A percentile compares a stretch with the other conserved stretches of the same genome.
phyloP scores from a whole-genome alignment of 1,140 invertebrate species.

The Cyclina sinensis region DNA sequence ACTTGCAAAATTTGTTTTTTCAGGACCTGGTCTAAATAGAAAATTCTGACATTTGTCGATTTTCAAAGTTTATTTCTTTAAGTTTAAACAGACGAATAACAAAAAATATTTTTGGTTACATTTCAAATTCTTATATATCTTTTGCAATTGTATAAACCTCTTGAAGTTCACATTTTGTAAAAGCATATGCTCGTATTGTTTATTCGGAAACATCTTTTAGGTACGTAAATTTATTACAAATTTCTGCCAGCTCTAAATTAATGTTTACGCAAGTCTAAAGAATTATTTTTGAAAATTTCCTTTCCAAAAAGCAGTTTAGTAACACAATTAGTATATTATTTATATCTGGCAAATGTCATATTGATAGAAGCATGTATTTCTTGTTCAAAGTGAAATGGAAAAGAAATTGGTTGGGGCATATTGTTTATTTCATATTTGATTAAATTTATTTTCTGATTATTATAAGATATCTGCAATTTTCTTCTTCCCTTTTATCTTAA shows the following conservation, averaged over 20 bases:
- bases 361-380: conserved; percentile 28
- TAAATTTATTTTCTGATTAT: conserved; percentile 69
- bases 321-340: conserved; percentile 68
- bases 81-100: conserved; percentile 9
- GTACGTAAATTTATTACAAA: conserved; percentile 59
- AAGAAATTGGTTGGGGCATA: conserved; percentile 69
- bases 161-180: conserved; percentile 23
- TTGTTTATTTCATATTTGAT: conserved; percentile 71
- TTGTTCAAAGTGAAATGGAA: conserved; percentile 53
- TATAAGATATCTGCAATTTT: conserved; percentile 15
- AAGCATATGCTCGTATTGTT: conserved; percentile 55
- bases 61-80: conserved; percentile 6
- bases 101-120: conserved; percentile 34
- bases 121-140: conserved; percentile 32
- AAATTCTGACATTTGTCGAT: conserved; percentile 12
- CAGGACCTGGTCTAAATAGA: background rate
- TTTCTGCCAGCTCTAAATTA: conserved; percentile 45
- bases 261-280: conserved; percentile 52
- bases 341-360: conserved; percentile 64
- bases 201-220: conserved; percentile 57
- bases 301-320: conserved; percentile 52
- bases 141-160: conserved; percentile 22
- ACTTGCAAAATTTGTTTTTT: background rate
- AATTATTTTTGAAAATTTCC: conserved; percentile 66
- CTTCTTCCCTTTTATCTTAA: conserved; percentile 59